phyloP scores from a whole-genome alignment of 2,113 vertebrate species.

The Myodes glareolus region DNA sequence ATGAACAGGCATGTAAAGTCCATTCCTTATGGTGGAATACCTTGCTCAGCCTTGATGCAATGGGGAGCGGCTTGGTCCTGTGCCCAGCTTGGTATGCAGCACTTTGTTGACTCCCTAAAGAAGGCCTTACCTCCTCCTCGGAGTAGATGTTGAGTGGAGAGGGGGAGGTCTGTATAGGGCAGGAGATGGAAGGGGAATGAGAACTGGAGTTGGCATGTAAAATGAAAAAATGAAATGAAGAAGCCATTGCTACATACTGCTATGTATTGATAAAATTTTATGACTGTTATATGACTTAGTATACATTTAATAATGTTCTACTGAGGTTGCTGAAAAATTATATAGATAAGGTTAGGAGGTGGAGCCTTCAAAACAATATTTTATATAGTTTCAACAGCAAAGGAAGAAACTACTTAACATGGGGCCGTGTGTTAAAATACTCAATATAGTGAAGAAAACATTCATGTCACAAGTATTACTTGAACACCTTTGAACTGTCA shows the following conservation, averaged over 20 bases:
- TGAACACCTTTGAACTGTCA: neutral
- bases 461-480: neutral
- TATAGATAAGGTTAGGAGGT: neutral
- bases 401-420: neutral
- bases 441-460: neutral
- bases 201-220: no score
- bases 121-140: no score
- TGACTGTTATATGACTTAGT: neutral
- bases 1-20: no score
- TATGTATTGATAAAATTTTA: neutral
- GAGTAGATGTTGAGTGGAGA: no score
- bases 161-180: no score
- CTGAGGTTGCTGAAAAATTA: neutral
- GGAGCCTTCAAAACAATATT: neutral
- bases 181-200: rapidly evolving
- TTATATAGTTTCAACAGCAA: neutral
- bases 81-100: no score
- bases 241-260: neutral
- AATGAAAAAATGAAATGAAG: no score
- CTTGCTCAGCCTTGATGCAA: no score
- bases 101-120: no score
- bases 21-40: no score
- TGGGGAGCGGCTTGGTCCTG: no score
- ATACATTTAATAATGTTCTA: neutral
- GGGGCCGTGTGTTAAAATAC: neutral